Conservation (phyloP, 2,113 vertebrate species). For the Rostratula benghalensis region DNA sequence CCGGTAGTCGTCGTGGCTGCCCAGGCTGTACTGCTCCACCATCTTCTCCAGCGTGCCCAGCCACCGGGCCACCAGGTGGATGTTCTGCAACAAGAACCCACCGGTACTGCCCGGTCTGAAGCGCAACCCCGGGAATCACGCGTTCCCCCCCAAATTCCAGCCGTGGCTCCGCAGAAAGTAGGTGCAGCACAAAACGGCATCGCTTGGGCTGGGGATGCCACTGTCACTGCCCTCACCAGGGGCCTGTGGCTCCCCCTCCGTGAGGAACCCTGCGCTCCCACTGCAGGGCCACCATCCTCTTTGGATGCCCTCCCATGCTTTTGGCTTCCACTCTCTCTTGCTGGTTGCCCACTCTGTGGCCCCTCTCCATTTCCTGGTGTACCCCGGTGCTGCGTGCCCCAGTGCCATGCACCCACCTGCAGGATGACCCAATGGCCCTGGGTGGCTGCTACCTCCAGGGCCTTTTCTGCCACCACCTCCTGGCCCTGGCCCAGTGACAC, state of each 20-base stretch:
- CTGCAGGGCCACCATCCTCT: background rate
- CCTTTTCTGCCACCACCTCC: constrained; percentile 71
- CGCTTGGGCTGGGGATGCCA: background rate
- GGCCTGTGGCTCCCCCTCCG: too few relatives aligned
- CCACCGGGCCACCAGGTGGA: constrained; percentile 80
- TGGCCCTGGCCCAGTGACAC: constrained; percentile 81
- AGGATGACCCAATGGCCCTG: constrained; percentile 82
- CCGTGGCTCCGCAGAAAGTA: background rate
- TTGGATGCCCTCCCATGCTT: background rate
- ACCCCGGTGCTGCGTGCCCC: too few relatives aligned
- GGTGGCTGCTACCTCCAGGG: constrained; percentile 67
- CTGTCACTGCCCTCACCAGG: background rate
- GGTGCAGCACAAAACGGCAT: fast-evolving
- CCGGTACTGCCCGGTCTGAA: background rate
- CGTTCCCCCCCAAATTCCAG: fast-evolving
- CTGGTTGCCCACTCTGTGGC: background rate
- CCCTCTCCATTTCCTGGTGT: background rate
- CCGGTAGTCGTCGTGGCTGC: constrained; percentile 68
- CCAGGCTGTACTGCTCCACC: constrained; percentile 56
- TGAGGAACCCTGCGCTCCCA: background rate
- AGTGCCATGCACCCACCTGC: constrained; percentile 52
- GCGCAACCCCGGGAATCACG: background rate
- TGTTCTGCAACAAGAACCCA: constrained; percentile 63
- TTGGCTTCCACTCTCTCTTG: background rate
- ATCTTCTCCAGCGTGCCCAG: constrained; percentile 73